These are phyloP conservation scores for Struthidea cinerea DNA, from an alignment of 2,113 vertebrate species.

Conservation along the genomic window DNA sequence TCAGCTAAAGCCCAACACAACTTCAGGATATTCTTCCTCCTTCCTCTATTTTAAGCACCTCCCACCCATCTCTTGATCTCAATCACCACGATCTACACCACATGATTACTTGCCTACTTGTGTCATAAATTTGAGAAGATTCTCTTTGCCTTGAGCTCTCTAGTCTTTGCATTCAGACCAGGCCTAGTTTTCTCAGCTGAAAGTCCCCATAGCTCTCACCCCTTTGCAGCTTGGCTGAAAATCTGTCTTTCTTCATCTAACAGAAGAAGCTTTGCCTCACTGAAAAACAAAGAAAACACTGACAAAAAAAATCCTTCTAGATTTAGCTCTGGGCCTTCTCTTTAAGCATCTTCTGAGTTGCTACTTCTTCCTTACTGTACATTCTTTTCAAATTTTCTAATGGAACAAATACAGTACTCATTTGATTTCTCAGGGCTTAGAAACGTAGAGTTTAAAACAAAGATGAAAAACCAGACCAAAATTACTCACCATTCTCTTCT, in stretches of 20 bases:
- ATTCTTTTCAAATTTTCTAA: background rate
- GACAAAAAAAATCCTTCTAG: background rate
- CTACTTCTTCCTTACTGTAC: background rate
- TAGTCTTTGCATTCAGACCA: background rate
- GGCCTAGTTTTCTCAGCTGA: background rate
- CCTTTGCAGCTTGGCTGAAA: background rate
- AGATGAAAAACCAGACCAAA: background rate
- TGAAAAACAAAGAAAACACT: background rate
- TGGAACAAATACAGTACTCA: background rate
- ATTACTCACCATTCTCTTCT: background rate
- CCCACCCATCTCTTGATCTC: background rate
- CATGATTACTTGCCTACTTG: background rate
- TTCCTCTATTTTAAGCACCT: background rate
- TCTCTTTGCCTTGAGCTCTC: background rate
- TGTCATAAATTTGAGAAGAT: background rate
- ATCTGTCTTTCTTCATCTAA: background rate
- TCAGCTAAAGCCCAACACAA: background rate
- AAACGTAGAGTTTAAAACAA: background rate
- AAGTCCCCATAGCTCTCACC: background rate
- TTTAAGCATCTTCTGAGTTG: background rate
- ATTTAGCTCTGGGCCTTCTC: background rate
- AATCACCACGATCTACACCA: background rate
- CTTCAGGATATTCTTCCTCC: background rate
- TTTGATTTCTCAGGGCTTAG: background rate
- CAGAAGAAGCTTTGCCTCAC: background rate